Percentiles rank a stretch among this genome's conserved stretches.
Evolutionary conservation across 1,140 invertebrate species (phyloP).

Genomic region (Apis dorsata): DNA sequence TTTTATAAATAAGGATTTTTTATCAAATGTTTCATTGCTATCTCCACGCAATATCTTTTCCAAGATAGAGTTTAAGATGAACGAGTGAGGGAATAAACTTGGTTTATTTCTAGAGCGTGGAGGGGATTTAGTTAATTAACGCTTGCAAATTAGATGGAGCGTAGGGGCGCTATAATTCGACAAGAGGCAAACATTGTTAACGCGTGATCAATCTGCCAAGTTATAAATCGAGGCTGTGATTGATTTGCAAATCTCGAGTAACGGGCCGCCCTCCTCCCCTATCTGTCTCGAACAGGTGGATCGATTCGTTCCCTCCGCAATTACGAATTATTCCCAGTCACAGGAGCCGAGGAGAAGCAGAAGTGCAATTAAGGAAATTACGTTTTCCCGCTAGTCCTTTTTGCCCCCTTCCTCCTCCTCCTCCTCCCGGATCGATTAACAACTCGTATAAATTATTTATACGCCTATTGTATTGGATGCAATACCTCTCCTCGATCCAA

Average conservation of each 20-base stretch:
- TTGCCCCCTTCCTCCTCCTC: too few species aligned
- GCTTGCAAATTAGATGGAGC: not conserved
- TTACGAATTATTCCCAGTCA: not conserved
- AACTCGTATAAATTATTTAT: not conserved
- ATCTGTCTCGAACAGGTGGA: not conserved
- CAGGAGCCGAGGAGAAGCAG: not conserved
- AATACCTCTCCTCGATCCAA: not conserved
- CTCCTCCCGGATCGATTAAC: not conserved
- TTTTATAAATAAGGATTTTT: too few species aligned
- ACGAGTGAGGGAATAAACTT: not conserved
- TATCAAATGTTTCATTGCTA: too few species aligned
- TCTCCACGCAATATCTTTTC: not conserved
- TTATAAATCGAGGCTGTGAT: not conserved
- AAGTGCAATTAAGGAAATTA: conserved; percentile 31
- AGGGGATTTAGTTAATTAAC: conserved; percentile 2
- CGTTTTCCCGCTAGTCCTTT: not conserved
- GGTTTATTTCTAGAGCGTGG: too few species aligned
- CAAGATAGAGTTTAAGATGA: too few species aligned
- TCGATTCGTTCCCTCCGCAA: not conserved
- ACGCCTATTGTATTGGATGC: not conserved
- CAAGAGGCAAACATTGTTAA: conserved; percentile 20
- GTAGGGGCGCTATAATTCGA: not conserved
- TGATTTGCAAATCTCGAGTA: conserved; percentile 22
- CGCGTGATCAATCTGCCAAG: conserved; percentile 17
- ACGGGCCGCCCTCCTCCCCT: not conserved